Conservation (phyloP, 2,797 vertebrate genomes). For the Enteromius argenteus region DNA sequence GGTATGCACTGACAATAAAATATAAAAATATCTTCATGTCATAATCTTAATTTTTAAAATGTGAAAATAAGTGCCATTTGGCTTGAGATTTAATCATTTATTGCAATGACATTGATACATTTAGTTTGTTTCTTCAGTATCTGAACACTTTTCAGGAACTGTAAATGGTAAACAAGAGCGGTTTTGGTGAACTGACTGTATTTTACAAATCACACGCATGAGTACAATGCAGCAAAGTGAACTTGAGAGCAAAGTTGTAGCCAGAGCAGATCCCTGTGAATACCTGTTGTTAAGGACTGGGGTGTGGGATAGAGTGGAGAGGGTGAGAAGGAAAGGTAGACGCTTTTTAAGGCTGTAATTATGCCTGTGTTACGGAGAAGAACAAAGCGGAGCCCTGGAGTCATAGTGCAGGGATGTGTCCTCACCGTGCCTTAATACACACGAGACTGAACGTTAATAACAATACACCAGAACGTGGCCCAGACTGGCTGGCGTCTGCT, state of each 20-base stretch:
- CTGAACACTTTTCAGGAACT: neutral
- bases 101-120: neutral
- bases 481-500: constrained; percentile 81
- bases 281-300: constrained; percentile 66
- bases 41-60: neutral
- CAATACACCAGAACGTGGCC: constrained; percentile 71
- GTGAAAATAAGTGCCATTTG: too few relatives aligned
- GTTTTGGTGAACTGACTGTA: neutral
- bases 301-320: constrained; percentile 60
- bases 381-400: constrained; percentile 82
- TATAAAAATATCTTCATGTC: neutral
- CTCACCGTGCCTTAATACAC: constrained; percentile 70
- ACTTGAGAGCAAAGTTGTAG: neutral
- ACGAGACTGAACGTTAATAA: constrained; percentile 74
- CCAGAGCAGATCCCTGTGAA: constrained; percentile 54
- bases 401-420: constrained; percentile 78
- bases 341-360: constrained; percentile 80
- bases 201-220: neutral
- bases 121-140: neutral
- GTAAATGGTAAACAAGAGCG: neutral
- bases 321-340: constrained; percentile 69
- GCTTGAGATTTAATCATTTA: neutral
- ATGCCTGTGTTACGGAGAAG: constrained; percentile 73
- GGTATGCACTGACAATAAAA: neutral
- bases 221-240: constrained; percentile 1